Percentiles rank a stretch among this genome's conserved stretches.
These are phyloP conservation scores for Scalopus aquaticus DNA, from an alignment of 2,113 vertebrate species.

Conservation along the genomic window DNA sequence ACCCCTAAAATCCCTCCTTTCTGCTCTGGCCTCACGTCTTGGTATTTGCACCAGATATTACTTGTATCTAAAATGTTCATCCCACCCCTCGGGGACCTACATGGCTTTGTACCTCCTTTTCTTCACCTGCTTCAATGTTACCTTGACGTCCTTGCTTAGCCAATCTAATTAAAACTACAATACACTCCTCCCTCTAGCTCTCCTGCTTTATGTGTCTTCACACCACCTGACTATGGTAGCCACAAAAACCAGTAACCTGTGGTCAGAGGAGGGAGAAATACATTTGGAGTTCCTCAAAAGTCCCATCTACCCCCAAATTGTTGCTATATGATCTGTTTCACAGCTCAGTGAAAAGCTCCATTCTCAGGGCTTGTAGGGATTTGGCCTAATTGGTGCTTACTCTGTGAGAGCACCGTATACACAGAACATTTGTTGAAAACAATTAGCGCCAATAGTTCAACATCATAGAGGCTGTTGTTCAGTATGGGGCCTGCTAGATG, in stretches of 20 bases:
- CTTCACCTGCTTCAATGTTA: background rate
- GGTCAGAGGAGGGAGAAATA: background rate
- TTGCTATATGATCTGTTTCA: background rate
- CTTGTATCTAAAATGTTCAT: background rate
- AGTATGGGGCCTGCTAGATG: too few relatives aligned
- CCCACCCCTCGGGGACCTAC: background rate
- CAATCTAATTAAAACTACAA: background rate
- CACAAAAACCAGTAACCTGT: background rate
- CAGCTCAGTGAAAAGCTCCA: background rate
- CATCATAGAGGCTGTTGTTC: background rate
- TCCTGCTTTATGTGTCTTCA: background rate
- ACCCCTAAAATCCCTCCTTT: background rate
- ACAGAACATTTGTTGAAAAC: background rate
- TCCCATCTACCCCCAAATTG: background rate
- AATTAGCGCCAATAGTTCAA: background rate
- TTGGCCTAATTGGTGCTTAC: too few relatives aligned
- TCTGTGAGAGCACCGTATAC: background rate
- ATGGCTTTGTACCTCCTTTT: background rate
- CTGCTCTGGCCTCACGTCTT: background rate
- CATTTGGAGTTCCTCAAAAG: background rate
- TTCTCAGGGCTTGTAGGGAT: too few relatives aligned
- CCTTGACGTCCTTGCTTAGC: background rate
- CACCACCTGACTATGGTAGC: too few relatives aligned
- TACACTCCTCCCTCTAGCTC: too few relatives aligned
- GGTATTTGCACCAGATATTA: too few relatives aligned